A percentile compares a stretch with the other conserved stretches of the same genome.
phyloP scores from a whole-genome alignment of 2,888 invertebrate species.

The Drosophila neutralis region DNA sequence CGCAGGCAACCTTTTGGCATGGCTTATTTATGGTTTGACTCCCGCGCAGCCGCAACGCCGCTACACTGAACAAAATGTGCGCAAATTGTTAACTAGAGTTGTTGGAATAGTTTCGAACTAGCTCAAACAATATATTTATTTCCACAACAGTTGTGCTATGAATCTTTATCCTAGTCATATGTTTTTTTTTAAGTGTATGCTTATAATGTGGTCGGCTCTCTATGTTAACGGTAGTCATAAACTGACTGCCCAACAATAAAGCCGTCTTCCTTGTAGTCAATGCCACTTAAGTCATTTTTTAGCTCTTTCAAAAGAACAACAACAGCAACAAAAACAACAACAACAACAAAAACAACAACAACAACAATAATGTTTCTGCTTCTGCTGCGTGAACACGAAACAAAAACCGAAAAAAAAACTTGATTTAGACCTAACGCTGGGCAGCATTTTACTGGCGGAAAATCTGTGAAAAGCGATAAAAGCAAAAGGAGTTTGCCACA shows the following conservation, averaged over 20 bases:
- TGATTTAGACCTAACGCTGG: conserved; percentile 44
- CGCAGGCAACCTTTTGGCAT: conserved; percentile 45
- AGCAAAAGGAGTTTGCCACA: conserved; percentile 53
- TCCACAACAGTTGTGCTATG: accelerated
- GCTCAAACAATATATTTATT: not conserved
- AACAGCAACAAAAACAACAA: not conserved
- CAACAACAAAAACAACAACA: conserved; percentile 4
- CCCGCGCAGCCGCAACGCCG: conserved; percentile 45
- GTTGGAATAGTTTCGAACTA: not conserved
- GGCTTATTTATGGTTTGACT: conserved; percentile 62
- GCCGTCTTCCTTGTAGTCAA: conserved; percentile 44
- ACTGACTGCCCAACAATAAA: conserved; percentile 52
- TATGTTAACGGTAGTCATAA: conserved; percentile 76
- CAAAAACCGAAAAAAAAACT: conserved; percentile 40
- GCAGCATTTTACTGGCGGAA: conserved; percentile 61
- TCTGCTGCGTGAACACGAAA: conserved; percentile 20
- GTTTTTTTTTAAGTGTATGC: not conserved
- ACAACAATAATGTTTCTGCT: conserved; percentile 3
- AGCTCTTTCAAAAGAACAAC: conserved; percentile 19
- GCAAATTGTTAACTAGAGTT: not conserved
- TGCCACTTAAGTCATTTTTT: conserved; percentile 60
- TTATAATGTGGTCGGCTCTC: conserved; percentile 2
- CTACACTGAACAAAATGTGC: not conserved
- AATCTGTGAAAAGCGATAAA: conserved; percentile 80
- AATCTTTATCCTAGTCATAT: not conserved